A percentile compares a stretch with the other conserved stretches of the same genome.
phyloP scores from a whole-genome alignment of 1,140 invertebrate genomes.

The Teleopsis dalmanni region DNA sequence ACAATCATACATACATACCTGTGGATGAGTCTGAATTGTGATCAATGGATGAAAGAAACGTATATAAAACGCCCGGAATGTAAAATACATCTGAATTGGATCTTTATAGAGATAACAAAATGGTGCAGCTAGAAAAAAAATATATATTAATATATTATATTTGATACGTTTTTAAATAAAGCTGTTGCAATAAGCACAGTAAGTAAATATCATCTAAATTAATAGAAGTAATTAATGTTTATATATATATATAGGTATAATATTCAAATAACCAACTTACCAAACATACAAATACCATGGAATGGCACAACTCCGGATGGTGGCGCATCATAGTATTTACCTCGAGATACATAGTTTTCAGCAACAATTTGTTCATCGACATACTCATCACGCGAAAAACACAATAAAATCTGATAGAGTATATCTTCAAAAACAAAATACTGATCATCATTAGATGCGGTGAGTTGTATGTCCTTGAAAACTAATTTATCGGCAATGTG shows the following conservation, averaged over 20 bases:
- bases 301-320: slow-evolving; percentile 93
- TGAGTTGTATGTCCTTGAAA: slow-evolving; percentile 92
- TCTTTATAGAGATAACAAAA: slow-evolving; percentile 91
- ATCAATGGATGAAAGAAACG: slow-evolving; percentile 88
- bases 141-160: background rate
- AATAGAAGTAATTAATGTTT: background rate
- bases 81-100: slow-evolving; percentile 76
- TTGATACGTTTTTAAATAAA: background rate
- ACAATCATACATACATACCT: slow-evolving; percentile 45
- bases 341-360: slow-evolving; percentile 60
- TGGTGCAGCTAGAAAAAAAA: slow-evolving; percentile 64
- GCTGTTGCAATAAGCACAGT: background rate
- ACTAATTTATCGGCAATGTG: slow-evolving; percentile 89
- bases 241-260: background rate
- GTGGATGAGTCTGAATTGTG: slow-evolving; percentile 80
- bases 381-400: slow-evolving; percentile 83
- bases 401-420: slow-evolving; percentile 90
- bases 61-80: slow-evolving; percentile 85
- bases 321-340: slow-evolving; percentile 64
- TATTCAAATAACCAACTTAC: slow-evolving; percentile 48
- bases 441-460: slow-evolving; percentile 93
- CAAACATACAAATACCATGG: slow-evolving; percentile 96
- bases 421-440: slow-evolving; percentile 98
- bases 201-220: no score
- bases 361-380: slow-evolving; percentile 60